These are phyloP conservation scores for Melinopterus prodromus DNA, from an alignment of 2,888 invertebrate species.

Conservation along the genomic window DNA sequence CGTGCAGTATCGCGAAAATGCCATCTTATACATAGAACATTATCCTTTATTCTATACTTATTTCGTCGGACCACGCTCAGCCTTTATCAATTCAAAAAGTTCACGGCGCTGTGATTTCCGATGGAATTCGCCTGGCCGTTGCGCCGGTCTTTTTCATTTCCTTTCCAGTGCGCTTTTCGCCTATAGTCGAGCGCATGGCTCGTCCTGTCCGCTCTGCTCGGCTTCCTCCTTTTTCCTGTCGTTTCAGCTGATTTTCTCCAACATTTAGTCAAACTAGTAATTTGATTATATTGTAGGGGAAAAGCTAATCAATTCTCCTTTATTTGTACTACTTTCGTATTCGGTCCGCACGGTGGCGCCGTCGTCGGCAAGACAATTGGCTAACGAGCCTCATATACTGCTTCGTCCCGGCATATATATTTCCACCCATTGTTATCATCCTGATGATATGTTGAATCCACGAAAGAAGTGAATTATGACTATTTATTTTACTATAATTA, in stretches of 20 bases:
- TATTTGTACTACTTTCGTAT: slow-evolving; percentile 39
- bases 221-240: slow-evolving; percentile 32
- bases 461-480: too few relatives aligned
- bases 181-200: not conserved
- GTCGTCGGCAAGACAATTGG: slow-evolving; percentile 36
- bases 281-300: slow-evolving; percentile 40
- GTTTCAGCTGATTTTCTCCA: slow-evolving; percentile 41
- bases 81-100: slow-evolving; percentile 33
- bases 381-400: not conserved
- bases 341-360: slow-evolving; percentile 33
- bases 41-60: slow-evolving; percentile 33
- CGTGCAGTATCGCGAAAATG: slow-evolving; percentile 35
- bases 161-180: not conserved
- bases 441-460: not conserved
- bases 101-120: slow-evolving; percentile 28
- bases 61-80: slow-evolving; percentile 23
- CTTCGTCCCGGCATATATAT: not conserved
- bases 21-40: slow-evolving; percentile 34
- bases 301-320: slow-evolving; percentile 41
- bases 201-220: slow-evolving; percentile 24
- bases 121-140: slow-evolving; percentile 16
- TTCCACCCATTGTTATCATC: not conserved
- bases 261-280: slow-evolving; percentile 43
- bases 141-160: slow-evolving; percentile 12
- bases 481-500: too few relatives aligned